Evolutionary conservation across 2,888 invertebrate genomes (phyloP).

Genomic region (Caenorhabditis parvicauda): DNA sequence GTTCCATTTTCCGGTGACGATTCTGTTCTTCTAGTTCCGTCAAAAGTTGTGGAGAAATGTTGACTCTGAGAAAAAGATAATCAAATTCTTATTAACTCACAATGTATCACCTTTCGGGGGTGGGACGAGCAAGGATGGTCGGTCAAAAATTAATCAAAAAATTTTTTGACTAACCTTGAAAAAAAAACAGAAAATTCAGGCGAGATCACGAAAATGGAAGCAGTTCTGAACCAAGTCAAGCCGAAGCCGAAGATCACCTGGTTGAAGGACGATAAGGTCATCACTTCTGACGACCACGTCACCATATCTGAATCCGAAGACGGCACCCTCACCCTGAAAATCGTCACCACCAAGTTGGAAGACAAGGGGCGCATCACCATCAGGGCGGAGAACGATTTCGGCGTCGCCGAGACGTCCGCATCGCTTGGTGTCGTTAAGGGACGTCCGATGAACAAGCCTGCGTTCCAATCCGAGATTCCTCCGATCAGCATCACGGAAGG

Average conservation of each 20-base stretch:
- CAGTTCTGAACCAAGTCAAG: slow-evolving; percentile 42
- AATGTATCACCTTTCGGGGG: too few relatives aligned
- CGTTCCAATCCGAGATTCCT: slow-evolving; percentile 58
- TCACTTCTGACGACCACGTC: slow-evolving; percentile 42
- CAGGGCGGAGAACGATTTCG: slow-evolving; percentile 58
- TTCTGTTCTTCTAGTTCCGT: too few relatives aligned
- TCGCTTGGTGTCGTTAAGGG: slow-evolving; percentile 55
- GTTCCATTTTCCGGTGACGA: too few relatives aligned
- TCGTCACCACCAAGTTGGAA: slow-evolving; percentile 46
- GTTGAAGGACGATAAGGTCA: slow-evolving; percentile 75
- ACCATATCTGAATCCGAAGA: slow-evolving; percentile 42
- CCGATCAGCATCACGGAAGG: slow-evolving; percentile 79
- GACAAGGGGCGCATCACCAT: slow-evolving; percentile 57
- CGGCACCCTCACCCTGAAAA: slow-evolving; percentile 58
- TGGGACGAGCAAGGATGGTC: too few relatives aligned
- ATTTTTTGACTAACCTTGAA: too few relatives aligned
- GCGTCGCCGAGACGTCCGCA: slow-evolving; percentile 53
- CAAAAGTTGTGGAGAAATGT: too few relatives aligned
- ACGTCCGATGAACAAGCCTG: slow-evolving; percentile 52
- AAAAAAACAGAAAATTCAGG: too few relatives aligned
- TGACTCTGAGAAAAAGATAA: too few relatives aligned
- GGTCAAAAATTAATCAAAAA: too few relatives aligned
- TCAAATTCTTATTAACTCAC: too few relatives aligned
- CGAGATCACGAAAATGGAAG: slow-evolving; percentile 57
- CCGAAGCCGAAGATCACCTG: slow-evolving; percentile 78